Evolutionary conservation across 2,888 invertebrate species (phyloP), one percentile per base, ranked within the genome.

Genomic region (Eilema depressum): DNA sequence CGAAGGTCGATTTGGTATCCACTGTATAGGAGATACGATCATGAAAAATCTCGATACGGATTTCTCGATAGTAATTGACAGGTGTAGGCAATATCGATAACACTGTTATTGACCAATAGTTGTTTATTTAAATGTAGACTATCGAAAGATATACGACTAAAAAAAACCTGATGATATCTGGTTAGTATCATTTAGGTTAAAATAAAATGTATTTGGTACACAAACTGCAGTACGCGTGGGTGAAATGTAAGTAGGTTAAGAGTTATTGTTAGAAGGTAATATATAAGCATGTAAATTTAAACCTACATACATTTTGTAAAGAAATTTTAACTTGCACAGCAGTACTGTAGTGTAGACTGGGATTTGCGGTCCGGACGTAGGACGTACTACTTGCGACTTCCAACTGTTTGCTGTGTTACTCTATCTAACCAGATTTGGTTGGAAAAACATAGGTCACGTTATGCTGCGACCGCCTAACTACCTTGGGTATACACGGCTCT

Each of bases 1-100:
- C 75, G 85, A 87, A 88, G 88, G 89, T 86, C 87, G 77, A 75
- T 79, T 73, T 30, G 59, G 71, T 74, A 81, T 75, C 74, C 76
- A 78, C 65, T 65, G 47, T 70, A 68, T 60, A 47, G 26, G 30
- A 63, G 79, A 79, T 81, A 76, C 66, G 67, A 84, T 85, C 80
- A 75, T 77, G 77, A 74, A 85, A 83, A 82, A 72, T 71, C 72
- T 83, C 72, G 66, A 70, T 81, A 75, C 62, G 60, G 65, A 71
- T 71, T 79, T 77, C 67, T 79, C 77, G 73, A 76, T 73, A 69
- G 62, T 75, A 80, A 83, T 74, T 83, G 85, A 85, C 85, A 83
- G 82, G 74, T 79, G 75, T 70, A 73, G 77, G 75, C 70, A 71
- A 77, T 75, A 63, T 25, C 59, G 80, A 81, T 82, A 83, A 77